Base-by-base conservation (phyloP, 2,888 invertebrate genomes). In the Phortica magna region DNA sequence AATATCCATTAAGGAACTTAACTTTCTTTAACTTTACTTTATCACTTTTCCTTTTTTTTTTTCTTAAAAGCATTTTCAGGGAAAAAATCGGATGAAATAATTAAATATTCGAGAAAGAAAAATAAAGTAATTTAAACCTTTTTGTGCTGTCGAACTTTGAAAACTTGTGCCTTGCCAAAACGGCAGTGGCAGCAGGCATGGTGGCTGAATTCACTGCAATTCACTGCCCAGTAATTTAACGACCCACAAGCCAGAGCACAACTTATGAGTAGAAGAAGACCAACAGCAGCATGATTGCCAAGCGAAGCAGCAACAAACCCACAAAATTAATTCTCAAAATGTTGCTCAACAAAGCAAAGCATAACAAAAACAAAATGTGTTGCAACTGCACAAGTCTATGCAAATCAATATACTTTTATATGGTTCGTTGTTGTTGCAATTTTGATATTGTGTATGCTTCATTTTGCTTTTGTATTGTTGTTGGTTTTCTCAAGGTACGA, bases 51-150 rank as follows among this genome's bases (percentile, higher is more conserved):
- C 7, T 19, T 6, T 2, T 12, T 61, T 7, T 22, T 2, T 22
- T 19, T 17, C 19, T 4, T 9, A 5, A 22, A 61, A 22, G 19
- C 19, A 22, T 7, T 17, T 7, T 17, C 19, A 7, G 19, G 22
- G 55, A 76, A 77, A 76, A 79, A 79, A 79, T 78, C 80, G 76
- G 80, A 80, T 80, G 67, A 80, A 79, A 79, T 78, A 79, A 81
- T 81, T 81, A 81, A 81, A 81, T 79, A 78, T 79, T 78, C 76
- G 76, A 72, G n/a, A n/a, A n/a, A 75, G 74, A 78, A 77, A 79
- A 68, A 75, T 53, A 72, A 79, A 64, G 78, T 76, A 75, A 76
- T 72, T 68, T 75, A 67, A 75, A 76, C 74, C 42, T 7, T 41
- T 67, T 17, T 59, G 59, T 59, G 59, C 22, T 31, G 59, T 17